phyloP scores from a whole-genome alignment of 1,140 invertebrate genomes.

The Caenorhabditis inopinata region DNA sequence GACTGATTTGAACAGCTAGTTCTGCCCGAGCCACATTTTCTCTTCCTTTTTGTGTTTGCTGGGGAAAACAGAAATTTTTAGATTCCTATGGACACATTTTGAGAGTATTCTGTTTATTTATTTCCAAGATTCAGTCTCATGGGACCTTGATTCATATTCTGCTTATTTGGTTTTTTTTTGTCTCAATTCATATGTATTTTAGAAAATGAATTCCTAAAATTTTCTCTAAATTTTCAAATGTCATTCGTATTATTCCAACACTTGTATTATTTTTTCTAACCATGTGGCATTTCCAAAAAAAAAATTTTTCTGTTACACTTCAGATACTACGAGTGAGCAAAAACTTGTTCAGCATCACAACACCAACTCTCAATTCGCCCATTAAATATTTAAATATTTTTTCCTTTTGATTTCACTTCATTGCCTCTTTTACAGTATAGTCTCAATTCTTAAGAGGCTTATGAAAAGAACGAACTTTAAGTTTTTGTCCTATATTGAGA shows the following conservation, averaged over 20 bases:
- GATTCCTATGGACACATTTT: constrained; percentile 1
- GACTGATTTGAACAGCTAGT: constrained; percentile 5
- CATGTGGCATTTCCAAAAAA: too few relatives aligned
- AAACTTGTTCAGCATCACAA: too few relatives aligned
- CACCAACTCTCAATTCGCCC: too few relatives aligned
- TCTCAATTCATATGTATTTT: too few relatives aligned
- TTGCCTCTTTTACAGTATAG: background rate
- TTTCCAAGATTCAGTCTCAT: background rate
- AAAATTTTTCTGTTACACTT: too few relatives aligned
- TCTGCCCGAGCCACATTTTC: background rate
- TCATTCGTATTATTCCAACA: background rate
- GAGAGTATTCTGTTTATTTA: background rate
- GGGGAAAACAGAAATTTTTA: background rate
- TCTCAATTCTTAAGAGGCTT: constrained; percentile 16
- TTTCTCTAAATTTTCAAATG: background rate
- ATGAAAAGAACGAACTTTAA: background rate
- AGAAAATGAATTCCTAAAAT: too few relatives aligned
- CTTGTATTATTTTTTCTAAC: too few relatives aligned
- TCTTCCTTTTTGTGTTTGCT: background rate
- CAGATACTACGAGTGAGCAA: too few relatives aligned
- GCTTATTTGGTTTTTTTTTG: background rate
- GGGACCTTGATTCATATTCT: background rate
- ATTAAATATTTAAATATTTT: too few relatives aligned
- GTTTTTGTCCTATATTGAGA: background rate
- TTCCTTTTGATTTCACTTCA: too few relatives aligned